Evolutionary conservation across 1,140 invertebrate genomes (phyloP).

Genomic region (Anagrus nilaparvatae): DNA sequence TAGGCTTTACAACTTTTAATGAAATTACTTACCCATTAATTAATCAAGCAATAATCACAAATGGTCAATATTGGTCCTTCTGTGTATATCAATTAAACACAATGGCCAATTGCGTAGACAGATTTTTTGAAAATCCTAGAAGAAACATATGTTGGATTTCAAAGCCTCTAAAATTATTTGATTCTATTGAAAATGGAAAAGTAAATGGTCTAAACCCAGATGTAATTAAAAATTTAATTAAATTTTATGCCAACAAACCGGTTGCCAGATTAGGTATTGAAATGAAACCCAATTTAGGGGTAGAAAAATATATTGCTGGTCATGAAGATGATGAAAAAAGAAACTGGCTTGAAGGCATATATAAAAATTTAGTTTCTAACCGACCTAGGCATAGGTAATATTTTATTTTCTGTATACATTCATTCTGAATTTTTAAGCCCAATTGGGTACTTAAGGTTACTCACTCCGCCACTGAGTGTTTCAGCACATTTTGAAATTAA

Average conservation of each 20-base stretch:
- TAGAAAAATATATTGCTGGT: conserved; percentile 50
- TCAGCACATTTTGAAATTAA: too few relatives aligned
- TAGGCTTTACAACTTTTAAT: conserved; percentile 76
- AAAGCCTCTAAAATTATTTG: conserved; percentile 60
- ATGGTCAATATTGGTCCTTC: conserved; percentile 75
- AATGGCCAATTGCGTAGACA: conserved; percentile 50
- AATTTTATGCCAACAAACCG: conserved; percentile 65
- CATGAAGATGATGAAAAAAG: conserved; percentile 55
- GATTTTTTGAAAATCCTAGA: conserved; percentile 52
- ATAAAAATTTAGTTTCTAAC: conserved; percentile 57
- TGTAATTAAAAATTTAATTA: conserved; percentile 61
- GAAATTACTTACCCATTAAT: conserved; percentile 82
- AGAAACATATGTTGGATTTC: conserved; percentile 77
- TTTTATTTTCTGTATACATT: too few relatives aligned
- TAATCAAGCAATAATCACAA: conserved; percentile 74
- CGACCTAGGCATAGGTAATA: conserved; percentile 45
- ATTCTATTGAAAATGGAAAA: conserved; percentile 58
- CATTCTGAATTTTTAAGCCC: too few relatives aligned
- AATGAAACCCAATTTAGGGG: conserved; percentile 62
- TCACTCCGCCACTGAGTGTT: too few relatives aligned
- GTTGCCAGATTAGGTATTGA: conserved; percentile 47
- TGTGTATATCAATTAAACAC: conserved; percentile 86
- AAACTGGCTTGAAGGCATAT: conserved; percentile 55
- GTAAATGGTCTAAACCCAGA: conserved; percentile 73
- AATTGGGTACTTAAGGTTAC: too few relatives aligned